These are phyloP conservation scores for Riptortus pedestris DNA, from an alignment of 1,140 invertebrate genomes.

Conservation along the genomic window DNA sequence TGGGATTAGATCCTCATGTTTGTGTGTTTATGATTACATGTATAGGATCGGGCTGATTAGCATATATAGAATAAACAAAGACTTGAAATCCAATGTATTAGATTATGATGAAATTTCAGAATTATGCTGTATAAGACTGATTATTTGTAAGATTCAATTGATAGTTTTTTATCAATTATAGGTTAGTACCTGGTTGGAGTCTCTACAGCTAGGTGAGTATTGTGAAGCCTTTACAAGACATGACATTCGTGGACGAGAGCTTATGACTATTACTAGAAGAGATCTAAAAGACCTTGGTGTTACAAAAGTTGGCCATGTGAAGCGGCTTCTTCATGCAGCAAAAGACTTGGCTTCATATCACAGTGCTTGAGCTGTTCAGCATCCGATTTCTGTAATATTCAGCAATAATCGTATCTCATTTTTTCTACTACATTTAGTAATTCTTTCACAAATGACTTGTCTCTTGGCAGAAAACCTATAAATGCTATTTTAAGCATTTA, in stretches of 20 bases:
- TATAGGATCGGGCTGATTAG: no score
- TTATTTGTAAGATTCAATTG: no score
- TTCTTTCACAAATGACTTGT: background rate
- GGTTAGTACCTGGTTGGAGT: conserved; percentile 68
- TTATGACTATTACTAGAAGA: conserved; percentile 71
- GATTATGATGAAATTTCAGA: no score
- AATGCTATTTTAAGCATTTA: background rate
- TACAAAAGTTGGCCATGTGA: conserved; percentile 87
- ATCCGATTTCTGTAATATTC: background rate
- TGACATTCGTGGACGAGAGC: conserved; percentile 82
- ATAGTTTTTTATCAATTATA: no score
- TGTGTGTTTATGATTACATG: no score
- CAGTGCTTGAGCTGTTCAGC: background rate
- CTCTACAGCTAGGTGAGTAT: conserved; percentile 79
- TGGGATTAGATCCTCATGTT: no score
- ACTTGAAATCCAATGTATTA: no score
- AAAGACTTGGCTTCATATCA: conserved; percentile 55
- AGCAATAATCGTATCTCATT: conserved; percentile 1
- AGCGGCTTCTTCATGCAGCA: conserved; percentile 83
- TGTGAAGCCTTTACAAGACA: conserved; percentile 72
- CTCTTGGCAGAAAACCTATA: background rate
- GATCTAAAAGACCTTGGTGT: conserved; percentile 84
- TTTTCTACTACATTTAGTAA: background rate
- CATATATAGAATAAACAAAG: no score
- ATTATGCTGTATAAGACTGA: no score